Evolutionary conservation across 2,113 vertebrate species (phyloP).

Genomic region (Tetrax tetrax): DNA sequence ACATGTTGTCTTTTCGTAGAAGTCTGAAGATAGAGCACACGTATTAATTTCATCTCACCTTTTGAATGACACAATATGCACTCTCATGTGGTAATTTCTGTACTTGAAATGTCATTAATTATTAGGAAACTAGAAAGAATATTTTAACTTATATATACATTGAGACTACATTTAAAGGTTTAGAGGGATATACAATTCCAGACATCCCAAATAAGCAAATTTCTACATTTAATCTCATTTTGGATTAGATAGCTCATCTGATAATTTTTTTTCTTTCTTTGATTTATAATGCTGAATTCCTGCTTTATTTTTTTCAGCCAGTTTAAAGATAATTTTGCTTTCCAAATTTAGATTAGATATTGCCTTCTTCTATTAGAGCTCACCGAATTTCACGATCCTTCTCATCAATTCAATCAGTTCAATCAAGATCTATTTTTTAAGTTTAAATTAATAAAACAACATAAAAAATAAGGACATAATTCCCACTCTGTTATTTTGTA

Average conservation of each 20-base stretch:
- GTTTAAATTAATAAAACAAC: background rate
- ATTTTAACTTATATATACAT: background rate
- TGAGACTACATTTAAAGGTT: background rate
- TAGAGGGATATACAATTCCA: background rate
- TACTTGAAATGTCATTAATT: background rate
- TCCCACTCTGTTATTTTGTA: background rate
- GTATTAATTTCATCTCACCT: background rate
- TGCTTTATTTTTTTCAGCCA: background rate
- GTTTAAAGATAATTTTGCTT: background rate
- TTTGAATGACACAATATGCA: background rate
- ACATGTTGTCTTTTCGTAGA: background rate
- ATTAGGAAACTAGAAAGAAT: background rate
- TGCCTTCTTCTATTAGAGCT: background rate
- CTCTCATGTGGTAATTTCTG: background rate
- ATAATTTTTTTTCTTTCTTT: background rate
- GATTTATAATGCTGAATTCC: background rate
- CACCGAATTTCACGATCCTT: background rate
- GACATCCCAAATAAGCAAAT: background rate
- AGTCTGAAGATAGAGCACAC: accelerated
- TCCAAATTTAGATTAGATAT: background rate
- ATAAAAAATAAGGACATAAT: background rate
- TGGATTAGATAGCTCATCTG: background rate
- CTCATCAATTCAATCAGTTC: background rate
- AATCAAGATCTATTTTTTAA: background rate
- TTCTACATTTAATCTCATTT: background rate